Evolutionary conservation across 2,888 invertebrate species (phyloP), one percentile per base, ranked within the genome.

Genomic region (Ommatoiulus sabulosus): DNA sequence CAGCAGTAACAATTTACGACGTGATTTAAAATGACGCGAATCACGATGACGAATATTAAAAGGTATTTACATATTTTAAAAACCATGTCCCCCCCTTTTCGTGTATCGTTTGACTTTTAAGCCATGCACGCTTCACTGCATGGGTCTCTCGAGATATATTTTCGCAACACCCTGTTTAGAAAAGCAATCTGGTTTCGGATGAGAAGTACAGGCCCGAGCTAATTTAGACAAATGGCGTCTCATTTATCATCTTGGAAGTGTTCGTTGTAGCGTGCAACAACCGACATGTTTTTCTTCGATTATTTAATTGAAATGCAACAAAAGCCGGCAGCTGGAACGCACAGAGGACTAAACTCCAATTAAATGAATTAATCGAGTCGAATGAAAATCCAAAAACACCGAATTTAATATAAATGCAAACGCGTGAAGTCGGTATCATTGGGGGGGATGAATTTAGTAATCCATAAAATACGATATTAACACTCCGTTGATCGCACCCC

Each of bases 301-400:
- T 57, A 57, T 57, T 57, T 57, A 57, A 57, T 57, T 57, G 57
- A 57, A 57, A 57, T 57, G 57, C 57, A 57, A 57, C 57, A 57
- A 57, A 57, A 10, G 57, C 10, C 57, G 4, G 57, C 57, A 52
- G 52, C 52, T 52, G 52, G 52, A 52, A 52, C 10, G 52, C 52
- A 52, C 15, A 15, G 10, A 57, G 57, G 57, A 57, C 57, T 57
- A 57, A 57, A 57, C 57, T 15, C 57, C 57, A 57, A 57, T 57
- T 57, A 57, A 57, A 57, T 57, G 57, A 57, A 57, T 57, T 57
- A 57, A 57, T 57, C 57, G 57, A 57, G 57, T 57, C 57, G 15
- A 15, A 57, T 10, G 15, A 57, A 0, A 57, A 15, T 57, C n/a
- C n/a, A 57, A 57, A 57, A 57, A 10, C 15, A 57, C 10, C 57